These are phyloP conservation scores for Isoperla grammatica DNA, from an alignment of 2,888 invertebrate species.

Conservation along the genomic window DNA sequence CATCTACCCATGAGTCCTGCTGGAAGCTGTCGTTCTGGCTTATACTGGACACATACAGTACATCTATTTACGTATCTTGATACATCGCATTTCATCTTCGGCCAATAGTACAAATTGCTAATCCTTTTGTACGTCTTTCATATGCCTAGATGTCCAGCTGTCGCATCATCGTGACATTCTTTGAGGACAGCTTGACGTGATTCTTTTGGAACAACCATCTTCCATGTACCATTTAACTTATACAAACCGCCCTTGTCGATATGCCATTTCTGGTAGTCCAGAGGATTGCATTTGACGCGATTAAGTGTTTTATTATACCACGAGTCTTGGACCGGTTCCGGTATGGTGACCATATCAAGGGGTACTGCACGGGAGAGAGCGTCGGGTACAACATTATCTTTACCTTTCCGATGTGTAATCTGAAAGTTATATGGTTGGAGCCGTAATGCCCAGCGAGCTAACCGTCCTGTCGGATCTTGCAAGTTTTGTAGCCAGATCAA, in stretches of 20 bases:
- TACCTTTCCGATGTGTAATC: conserved; percentile 35
- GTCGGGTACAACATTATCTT: conserved; percentile 37
- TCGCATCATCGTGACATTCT: conserved; percentile 33
- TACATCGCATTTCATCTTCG: background rate
- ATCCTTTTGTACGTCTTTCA: conserved; percentile 22
- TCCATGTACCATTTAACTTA: conserved; percentile 24
- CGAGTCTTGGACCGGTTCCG: background rate
- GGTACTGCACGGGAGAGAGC: conserved; percentile 32
- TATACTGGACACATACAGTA: background rate
- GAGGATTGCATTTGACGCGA: background rate
- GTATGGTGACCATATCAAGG: background rate
- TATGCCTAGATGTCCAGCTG: conserved; percentile 34
- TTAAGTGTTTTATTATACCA: conserved; percentile 21
- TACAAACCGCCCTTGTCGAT: background rate
- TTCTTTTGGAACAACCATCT: conserved; percentile 28
- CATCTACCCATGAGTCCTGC: conserved; percentile 34
- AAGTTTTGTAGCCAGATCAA: conserved; percentile 18
- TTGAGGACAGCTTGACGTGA: conserved; percentile 20
- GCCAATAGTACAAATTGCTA: conserved; percentile 22
- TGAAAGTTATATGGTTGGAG: conserved; percentile 36
- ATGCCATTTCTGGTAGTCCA: background rate
- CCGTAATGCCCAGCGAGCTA: conserved; percentile 14
- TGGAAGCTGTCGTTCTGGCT: conserved; percentile 28
- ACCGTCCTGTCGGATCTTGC: conserved; percentile 1
- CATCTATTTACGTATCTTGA: background rate